Evolutionary conservation across 2,113 vertebrate species (phyloP), one percentile per base, ranked within the genome.

Genomic region (Coryphaenoides rupestris): DNA sequence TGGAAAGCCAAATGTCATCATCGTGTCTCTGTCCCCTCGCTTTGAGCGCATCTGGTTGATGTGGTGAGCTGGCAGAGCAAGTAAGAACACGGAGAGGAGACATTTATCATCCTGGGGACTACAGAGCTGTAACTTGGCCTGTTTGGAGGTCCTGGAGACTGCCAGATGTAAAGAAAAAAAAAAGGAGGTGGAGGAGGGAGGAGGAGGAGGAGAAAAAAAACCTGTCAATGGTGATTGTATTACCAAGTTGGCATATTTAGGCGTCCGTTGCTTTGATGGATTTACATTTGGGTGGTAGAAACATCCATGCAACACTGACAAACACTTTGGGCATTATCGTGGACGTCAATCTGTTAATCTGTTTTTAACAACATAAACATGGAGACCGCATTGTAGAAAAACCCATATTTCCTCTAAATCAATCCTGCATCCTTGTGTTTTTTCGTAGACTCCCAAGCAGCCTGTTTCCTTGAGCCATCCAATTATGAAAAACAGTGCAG

Each of bases 21-120:
- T 87, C 78, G 62, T 84, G 84, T 89, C 84, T 87, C 79, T 80
- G 80, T 74, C 80, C 79, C 78, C 85, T 79, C 76, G 76, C 84
- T 83, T 87, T 88, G 61, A 72, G 79, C 84, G 80, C 72, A 26
- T 69, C 76, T 81, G 86, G 86, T 87, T 89, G 85, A 89, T 90
- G 86, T 89, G 88, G 86, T 88, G 75, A 87, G 85, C 80, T 85
- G 84, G 81, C 81, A 78, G 74, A 80, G 79, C 81, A 69, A 86
- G 86, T 88, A 84, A 74, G 79, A 85, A 86, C 87, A 85, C 81
- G 83, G 85, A 63, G 80, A 70, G 75, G 82, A 88, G 78, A 82
- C 75, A 89, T 88, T 86, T 87, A 88, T 90, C 87, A 88, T 86
- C 78, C 74, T 72, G 62, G 52, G 72, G 83, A 80, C 80, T 85